Evolutionary conservation across 2,888 invertebrate species (phyloP), one percentile per base, ranked within the genome.

Genomic region (Gastrophysa polygoni): DNA sequence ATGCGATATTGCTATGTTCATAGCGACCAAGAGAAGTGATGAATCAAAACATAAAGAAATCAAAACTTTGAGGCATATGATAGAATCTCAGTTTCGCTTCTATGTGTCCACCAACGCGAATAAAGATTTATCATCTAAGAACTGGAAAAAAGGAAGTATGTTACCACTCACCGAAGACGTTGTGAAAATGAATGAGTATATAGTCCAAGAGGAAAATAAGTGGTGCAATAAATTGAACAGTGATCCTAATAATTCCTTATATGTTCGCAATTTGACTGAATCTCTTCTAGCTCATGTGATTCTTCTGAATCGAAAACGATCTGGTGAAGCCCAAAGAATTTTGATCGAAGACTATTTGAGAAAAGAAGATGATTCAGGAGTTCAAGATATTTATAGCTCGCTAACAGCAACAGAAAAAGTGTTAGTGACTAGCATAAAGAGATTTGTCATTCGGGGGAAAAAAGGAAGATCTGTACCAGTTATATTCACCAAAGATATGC

Each of bases 131-230:
- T 49, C 20, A 28, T 1, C 56, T 20, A 61, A 56, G 34, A 56
- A 57, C 10, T 61, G 61, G 56, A 61, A 61, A 17, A 61, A 61
- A 32, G 56, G 61, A 38, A 61, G 50, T 50, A 61, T 61, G 61
- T 57, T 61, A 51, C 51, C 51, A 20, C 51, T 51, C 56, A 61
- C 57, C 16, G 56, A 61, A 44, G 61, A 61, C 28, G 50, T 61
- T 1, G 57, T 61, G 29, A 48, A 61, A 61, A 61, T 51, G 51
- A 51, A 51, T 51, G 24, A 51, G 28, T 51, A 29, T 24, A 32
- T 59, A 54, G 32, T 59, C 16, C 28, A 44, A 29, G 59, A 59
- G 47, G 59, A 59, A 52, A 17, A 44, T 16, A 46, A 59, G 14
- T 59, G 59, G 51, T 52, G 28, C n/a, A 44, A 52, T 28, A 24